Base-by-base conservation (phyloP, 2,888 invertebrate genomes). In the Sphaerophoria taeniata region DNA sequence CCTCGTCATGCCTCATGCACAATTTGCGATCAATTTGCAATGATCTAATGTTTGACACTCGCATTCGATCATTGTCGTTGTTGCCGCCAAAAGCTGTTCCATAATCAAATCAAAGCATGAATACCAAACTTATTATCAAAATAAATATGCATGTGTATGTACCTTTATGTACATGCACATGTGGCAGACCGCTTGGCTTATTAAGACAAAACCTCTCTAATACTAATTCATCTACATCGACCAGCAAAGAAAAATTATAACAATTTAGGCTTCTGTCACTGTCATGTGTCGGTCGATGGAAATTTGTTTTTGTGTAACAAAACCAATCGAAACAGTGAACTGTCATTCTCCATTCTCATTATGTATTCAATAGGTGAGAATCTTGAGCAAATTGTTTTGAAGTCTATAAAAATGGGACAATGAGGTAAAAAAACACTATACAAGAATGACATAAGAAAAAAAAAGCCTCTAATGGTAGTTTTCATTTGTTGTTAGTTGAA, bases 381-480 rank as follows among this genome's bases (percentile, higher is more conserved):
- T 75, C 75, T 84, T 84, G 14, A n/a, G 84, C 51, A 84, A 84
- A 65, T 49, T 16, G 43, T 67, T 33, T 60, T 24, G 16, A 70
- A 53, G 61, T 39, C 58, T 67, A 75, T 75, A 71, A 72, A 84
- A 75, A 80, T 84, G 80, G 84, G 80, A 79, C 84, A 72, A 24
- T 67, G 58, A 78, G 61, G 56, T 63, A 77, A 60, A 77, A 55
- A 39, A 33, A 70, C 70, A 24, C 1, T 24, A 2, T 16, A 76
- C 36, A 34, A 14, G 39, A 60, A 56, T 84, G 79, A 75, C 79
- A 79, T 71, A 84, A 84, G 24, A 24, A 24, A 24, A 24, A 24
- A 24, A 24, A 24, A 71, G 58, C 71, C 58, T 75, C 74, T 71
- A 71, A 84, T 79, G 43, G 70, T 65, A 67, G 74, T 71, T 71